Percentiles rank a stretch among this genome's conserved stretches.
Evolutionary conservation across 2,113 vertebrate species (phyloP).

Genomic region (Phoxinus phoxinus): DNA sequence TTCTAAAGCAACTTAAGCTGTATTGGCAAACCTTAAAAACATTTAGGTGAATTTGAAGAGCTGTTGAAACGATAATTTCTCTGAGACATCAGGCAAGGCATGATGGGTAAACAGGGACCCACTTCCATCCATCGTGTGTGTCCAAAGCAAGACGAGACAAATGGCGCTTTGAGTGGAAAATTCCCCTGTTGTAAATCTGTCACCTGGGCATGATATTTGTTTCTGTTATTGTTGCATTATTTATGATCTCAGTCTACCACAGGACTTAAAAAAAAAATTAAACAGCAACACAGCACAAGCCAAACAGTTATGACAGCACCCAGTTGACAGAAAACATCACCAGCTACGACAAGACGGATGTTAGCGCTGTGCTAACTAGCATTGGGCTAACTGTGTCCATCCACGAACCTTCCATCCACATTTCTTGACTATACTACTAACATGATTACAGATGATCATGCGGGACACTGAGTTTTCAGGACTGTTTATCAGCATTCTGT

Average conservation of each 20-base stretch:
- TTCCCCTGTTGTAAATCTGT: constrained; percentile 42
- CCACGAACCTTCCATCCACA: background rate
- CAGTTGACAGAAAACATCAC: constrained; percentile 38
- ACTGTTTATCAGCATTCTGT: constrained; percentile 33
- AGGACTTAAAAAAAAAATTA: background rate
- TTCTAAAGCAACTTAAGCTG: background rate
- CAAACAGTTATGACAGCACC: constrained; percentile 33
- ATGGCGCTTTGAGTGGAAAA: constrained; percentile 37
- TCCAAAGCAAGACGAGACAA: constrained; percentile 28
- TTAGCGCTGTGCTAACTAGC: background rate
- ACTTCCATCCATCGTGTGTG: constrained; percentile 14
- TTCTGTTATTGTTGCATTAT: constrained; percentile 53
- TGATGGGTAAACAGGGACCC: constrained; percentile 12
- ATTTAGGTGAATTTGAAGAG: background rate
- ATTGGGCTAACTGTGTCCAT: constrained; percentile 14
- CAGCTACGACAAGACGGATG: background rate
- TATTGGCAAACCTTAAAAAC: background rate
- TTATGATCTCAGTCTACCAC: constrained; percentile 47
- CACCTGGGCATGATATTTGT: constrained; percentile 42
- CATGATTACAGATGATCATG: background rate
- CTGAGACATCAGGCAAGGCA: background rate
- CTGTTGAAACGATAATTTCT: background rate
- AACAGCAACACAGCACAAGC: constrained; percentile 23
- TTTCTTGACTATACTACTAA: constrained; percentile 13
- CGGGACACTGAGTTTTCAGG: constrained; percentile 1